Evolutionary conservation across 2,797 vertebrate genomes (phyloP).

Genomic region (Bucorvus abyssinicus): DNA sequence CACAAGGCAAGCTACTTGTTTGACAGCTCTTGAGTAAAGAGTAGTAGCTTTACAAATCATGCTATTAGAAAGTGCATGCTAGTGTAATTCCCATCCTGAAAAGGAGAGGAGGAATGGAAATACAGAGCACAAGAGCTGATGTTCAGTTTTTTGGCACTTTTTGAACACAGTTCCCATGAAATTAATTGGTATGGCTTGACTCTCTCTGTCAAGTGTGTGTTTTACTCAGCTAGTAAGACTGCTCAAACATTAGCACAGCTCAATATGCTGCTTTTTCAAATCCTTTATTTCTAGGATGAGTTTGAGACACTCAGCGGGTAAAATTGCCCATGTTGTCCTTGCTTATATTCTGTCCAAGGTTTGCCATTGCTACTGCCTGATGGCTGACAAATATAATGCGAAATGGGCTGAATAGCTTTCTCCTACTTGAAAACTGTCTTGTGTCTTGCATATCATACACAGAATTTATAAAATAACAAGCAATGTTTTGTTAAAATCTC

Average conservation of each 20-base stretch:
- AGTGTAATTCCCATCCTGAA: neutral
- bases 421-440: neutral
- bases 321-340: neutral
- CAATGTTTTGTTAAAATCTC: conserved; percentile 36
- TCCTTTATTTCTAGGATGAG: neutral
- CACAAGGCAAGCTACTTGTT: neutral
- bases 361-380: neutral
- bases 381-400: neutral
- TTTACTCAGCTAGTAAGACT: neutral
- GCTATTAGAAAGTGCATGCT: neutral
- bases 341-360: neutral
- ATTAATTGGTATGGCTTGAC: neutral
- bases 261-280: neutral
- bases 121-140: neutral
- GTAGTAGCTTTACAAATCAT: neutral
- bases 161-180: neutral
- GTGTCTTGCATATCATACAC: neutral
- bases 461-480: neutral
- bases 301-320: neutral
- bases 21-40: neutral
- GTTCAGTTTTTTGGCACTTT: neutral
- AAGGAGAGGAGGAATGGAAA: neutral
- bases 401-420: neutral
- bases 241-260: neutral
- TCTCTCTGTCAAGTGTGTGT: neutral